phyloP scores from a whole-genome alignment of 2,113 vertebrate species.

The Chloropsis hardwickii region DNA sequence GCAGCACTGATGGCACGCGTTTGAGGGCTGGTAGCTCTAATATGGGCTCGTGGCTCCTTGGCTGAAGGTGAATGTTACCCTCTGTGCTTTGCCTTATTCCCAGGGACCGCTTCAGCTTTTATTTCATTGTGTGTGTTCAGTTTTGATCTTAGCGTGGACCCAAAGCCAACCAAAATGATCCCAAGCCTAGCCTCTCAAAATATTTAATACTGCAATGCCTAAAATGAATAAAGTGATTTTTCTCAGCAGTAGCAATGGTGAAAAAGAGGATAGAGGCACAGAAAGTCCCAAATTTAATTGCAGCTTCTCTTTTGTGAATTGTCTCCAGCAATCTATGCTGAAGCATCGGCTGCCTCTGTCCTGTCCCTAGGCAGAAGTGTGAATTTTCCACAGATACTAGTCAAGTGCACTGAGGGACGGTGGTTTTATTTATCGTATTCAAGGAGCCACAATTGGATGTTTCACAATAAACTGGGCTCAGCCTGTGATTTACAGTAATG shows the following conservation, averaged over 20 bases:
- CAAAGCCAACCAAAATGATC: background rate
- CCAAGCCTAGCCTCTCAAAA: background rate
- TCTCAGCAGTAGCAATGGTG: background rate
- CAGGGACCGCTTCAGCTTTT: background rate
- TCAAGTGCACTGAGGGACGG: background rate
- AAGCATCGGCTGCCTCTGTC: background rate
- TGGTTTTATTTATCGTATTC: background rate
- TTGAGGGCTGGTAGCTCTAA: background rate
- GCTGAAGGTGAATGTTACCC: background rate
- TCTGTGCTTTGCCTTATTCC: rapidly evolving
- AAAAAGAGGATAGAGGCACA: background rate
- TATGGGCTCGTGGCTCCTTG: background rate
- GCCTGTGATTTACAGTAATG: conserved; percentile 29
- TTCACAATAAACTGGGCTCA: conserved; percentile 17
- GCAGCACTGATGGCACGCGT: rapidly evolving
- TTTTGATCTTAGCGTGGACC: background rate
- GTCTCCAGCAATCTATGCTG: rapidly evolving
- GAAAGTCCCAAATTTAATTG: background rate
- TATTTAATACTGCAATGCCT: background rate
- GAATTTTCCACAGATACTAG: background rate
- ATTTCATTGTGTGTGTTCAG: background rate
- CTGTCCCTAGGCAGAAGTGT: background rate
- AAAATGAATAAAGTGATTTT: background rate
- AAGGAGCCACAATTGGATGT: conserved; percentile 3
- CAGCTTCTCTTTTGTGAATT: background rate